Conservation (phyloP, 2,888 invertebrate species). For the Epistrophe eligans region DNA sequence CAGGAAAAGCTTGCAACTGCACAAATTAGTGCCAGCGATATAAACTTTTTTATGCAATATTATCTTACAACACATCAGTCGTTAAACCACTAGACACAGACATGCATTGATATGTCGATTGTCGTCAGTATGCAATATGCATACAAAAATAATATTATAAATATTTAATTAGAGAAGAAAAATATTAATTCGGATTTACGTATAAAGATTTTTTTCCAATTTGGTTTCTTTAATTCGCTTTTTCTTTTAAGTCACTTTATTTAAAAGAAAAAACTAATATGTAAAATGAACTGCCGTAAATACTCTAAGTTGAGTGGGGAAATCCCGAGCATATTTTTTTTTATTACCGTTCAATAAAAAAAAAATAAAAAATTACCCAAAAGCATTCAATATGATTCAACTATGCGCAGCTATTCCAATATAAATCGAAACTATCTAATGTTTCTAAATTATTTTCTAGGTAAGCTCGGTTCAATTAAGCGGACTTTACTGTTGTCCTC, state of each 20-base stretch:
- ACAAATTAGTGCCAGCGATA: background rate
- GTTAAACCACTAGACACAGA: background rate
- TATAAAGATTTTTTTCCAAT: background rate
- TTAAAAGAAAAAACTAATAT: background rate
- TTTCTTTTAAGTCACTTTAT: background rate
- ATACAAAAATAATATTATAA: background rate
- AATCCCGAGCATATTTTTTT: too few relatives aligned
- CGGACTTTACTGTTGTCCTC: background rate
- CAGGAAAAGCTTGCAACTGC: constrained; percentile 8
- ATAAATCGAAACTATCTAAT: background rate
- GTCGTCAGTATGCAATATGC: background rate
- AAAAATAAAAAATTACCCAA: too few relatives aligned
- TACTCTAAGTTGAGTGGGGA: background rate
- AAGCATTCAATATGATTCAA: background rate
- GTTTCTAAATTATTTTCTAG: background rate
- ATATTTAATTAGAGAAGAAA: background rate
- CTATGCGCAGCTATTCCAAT: background rate
- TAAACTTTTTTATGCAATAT: constrained; percentile 1
- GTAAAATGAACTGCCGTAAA: background rate
- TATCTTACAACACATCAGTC: constrained; percentile 3
- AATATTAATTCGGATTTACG: too few relatives aligned
- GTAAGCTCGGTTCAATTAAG: background rate
- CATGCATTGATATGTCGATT: background rate
- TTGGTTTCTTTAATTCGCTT: background rate
- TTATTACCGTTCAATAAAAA: too few relatives aligned